These are phyloP conservation scores for Aelia acuminata DNA, from an alignment of 2,888 invertebrate genomes.

Conservation along the genomic window DNA sequence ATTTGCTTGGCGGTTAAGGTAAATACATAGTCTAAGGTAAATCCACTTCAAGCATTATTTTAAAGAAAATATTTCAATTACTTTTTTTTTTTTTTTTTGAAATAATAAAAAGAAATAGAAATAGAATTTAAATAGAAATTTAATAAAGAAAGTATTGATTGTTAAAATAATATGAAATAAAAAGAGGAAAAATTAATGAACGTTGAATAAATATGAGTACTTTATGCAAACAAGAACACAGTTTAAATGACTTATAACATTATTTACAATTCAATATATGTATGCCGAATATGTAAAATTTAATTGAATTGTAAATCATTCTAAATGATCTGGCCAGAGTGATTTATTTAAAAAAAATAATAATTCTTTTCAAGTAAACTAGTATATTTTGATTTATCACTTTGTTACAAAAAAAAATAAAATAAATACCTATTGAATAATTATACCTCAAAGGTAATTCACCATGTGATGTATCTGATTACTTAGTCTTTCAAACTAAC, in stretches of 20 bases:
- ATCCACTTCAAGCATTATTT: too few relatives aligned
- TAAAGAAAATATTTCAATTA: too few relatives aligned
- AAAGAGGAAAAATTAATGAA: neutral
- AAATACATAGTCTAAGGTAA: too few relatives aligned
- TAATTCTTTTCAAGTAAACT: too few relatives aligned
- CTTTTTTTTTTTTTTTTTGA: too few relatives aligned
- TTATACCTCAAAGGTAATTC: too few relatives aligned
- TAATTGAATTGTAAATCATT: slow-evolving; percentile 5
- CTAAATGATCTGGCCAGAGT: neutral
- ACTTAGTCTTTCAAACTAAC: neutral
- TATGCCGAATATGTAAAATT: neutral
- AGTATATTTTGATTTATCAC: too few relatives aligned
- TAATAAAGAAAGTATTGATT: neutral
- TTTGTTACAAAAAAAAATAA: too few relatives aligned
- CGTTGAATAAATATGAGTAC: neutral
- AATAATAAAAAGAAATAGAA: neutral
- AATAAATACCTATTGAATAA: too few relatives aligned
- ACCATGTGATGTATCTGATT: too few relatives aligned
- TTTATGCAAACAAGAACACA: neutral
- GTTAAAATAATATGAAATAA: neutral
- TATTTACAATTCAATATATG: neutral
- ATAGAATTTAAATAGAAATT: neutral
- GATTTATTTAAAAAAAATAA: too few relatives aligned
- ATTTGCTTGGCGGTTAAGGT: too few relatives aligned
- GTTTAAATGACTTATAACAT: neutral